Percentiles rank a stretch among this genome's conserved stretches.
phyloP scores from a whole-genome alignment of 2,888 invertebrate genomes.

The Drosophila ezoana region DNA sequence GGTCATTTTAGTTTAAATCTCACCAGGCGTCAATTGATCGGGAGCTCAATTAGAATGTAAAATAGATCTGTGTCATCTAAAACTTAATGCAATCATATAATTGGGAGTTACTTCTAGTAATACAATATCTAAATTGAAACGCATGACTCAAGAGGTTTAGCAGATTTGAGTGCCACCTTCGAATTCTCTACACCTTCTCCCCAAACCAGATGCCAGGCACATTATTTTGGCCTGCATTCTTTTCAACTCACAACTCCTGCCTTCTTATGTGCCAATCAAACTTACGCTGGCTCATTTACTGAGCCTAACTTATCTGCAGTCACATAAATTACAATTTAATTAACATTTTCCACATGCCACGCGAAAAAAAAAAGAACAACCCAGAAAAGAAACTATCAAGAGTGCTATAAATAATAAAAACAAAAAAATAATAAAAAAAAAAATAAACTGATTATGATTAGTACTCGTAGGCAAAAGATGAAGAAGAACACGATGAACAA shows the following conservation, averaged over 20 bases:
- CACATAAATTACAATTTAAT: constrained; percentile 75
- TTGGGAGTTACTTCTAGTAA: no score
- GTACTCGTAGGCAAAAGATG: constrained; percentile 26
- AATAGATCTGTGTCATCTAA: no score
- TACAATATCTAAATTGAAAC: no score
- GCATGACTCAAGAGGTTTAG: no score
- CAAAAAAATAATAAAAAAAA: constrained; percentile 12
- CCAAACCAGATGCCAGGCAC: not conserved
- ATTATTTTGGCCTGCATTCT: not conserved
- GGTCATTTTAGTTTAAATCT: no score
- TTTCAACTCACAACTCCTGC: not conserved
- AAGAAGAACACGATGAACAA: not conserved
- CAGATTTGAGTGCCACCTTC: no score
- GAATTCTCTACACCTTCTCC: not conserved
- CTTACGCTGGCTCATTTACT: constrained; percentile 28
- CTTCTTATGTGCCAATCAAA: constrained; percentile 8
- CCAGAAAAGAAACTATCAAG: constrained; percentile 47
- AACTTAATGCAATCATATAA: no score
- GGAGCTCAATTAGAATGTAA: no score
- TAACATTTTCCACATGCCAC: constrained; percentile 68
- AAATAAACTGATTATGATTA: constrained; percentile 60
- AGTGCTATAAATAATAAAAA: constrained; percentile 68
- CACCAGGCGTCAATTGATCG: no score
- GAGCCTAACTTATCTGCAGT: constrained; percentile 45
- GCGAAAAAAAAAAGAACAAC: constrained; percentile 36